Percentiles rank a stretch among this genome's conserved stretches.
phyloP scores from a whole-genome alignment of 2,113 vertebrate genomes.

The Ammodytes marinus region DNA sequence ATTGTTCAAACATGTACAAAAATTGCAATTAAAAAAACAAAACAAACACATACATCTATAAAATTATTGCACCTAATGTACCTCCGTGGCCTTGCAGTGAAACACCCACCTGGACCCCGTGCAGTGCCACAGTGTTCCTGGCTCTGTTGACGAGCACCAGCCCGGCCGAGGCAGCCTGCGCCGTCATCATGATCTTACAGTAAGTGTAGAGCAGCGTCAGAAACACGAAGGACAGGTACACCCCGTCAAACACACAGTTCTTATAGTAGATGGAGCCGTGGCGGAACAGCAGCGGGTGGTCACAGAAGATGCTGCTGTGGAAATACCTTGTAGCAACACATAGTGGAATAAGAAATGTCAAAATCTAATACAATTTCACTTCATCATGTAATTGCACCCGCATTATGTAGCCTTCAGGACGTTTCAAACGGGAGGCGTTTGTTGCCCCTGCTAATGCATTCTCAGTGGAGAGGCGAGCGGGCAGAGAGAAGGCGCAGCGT shows the following conservation, averaged over 20 bases:
- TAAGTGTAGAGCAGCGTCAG: constrained; percentile 85
- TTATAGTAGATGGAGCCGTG: constrained; percentile 82
- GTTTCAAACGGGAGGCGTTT: no score
- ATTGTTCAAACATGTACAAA: no score
- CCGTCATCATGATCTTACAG: constrained; percentile 82
- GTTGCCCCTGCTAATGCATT: no score
- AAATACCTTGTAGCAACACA: constrained; percentile 60
- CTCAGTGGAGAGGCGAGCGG: no score
- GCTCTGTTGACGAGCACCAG: constrained; percentile 76
- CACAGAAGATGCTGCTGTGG: constrained; percentile 76
- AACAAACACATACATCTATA: no score
- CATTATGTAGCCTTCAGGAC: no score
- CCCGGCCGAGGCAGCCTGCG: constrained; percentile 75
- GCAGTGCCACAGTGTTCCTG: constrained; percentile 84
- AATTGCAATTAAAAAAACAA: no score
- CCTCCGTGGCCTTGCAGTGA: not conserved
- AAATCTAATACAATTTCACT: no score
- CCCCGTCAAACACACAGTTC: constrained; percentile 81
- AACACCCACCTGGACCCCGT: constrained; percentile 73
- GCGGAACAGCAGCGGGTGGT: constrained; percentile 80
- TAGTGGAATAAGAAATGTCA: no score
- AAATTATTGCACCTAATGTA: not conserved
- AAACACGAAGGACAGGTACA: constrained; percentile 82
- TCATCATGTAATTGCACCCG: no score
- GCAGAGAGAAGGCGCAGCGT: no score